Evolutionary conservation across 2,113 vertebrate species (phyloP).

Genomic region (Daboia siamensis): DNA sequence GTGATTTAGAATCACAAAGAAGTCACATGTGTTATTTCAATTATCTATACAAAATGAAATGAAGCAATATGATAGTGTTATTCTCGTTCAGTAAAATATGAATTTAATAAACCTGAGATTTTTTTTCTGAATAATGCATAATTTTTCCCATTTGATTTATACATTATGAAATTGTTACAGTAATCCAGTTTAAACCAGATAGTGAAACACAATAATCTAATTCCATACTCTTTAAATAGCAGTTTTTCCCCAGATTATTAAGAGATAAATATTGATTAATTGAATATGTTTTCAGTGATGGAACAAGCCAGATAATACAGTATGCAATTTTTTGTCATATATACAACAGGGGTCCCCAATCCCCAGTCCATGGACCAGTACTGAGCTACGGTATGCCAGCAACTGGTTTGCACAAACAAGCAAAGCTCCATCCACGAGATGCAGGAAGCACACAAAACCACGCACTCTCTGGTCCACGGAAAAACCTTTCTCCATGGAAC

Average conservation of each 20-base stretch:
- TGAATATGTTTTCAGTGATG: neutral
- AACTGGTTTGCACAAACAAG: too few relatives aligned
- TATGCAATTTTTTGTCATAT: neutral
- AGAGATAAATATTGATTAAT: neutral
- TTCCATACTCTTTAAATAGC: neutral
- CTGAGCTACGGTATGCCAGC: too few relatives aligned
- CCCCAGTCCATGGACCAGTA: too few relatives aligned
- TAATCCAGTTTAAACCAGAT: neutral
- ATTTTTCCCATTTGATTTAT: neutral
- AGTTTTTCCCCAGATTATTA: neutral
- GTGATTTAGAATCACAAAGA: neutral
- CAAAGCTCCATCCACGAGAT: too few relatives aligned
- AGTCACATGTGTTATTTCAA: neutral
- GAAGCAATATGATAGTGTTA: neutral
- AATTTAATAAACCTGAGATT: neutral
- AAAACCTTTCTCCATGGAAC: too few relatives aligned
- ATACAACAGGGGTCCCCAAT: too few relatives aligned
- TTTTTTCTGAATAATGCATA: neutral
- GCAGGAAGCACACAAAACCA: too few relatives aligned
- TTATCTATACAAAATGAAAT: neutral
- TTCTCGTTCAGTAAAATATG: neutral
- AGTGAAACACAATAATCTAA: neutral
- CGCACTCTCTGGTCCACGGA: too few relatives aligned
- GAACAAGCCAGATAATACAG: neutral
- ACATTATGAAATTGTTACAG: neutral